Evolutionary conservation across 2,888 invertebrate species (phyloP).

Genomic region (Gryllus longicercus): DNA sequence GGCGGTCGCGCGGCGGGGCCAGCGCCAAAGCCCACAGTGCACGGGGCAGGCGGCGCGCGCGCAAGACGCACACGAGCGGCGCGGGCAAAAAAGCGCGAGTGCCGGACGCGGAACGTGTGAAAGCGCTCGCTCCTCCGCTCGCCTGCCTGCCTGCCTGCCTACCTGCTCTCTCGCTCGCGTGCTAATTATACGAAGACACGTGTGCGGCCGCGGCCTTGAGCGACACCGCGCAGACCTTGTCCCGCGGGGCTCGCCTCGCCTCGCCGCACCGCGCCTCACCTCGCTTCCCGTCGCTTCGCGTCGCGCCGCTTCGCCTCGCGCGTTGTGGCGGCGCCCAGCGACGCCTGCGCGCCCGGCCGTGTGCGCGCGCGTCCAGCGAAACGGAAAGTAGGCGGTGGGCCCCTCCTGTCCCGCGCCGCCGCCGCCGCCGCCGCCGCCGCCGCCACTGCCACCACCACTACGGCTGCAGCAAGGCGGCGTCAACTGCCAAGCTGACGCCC

Average conservation of each 20-base stretch:
- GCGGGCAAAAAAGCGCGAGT: conserved; percentile 8
- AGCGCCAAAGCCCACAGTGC: background rate
- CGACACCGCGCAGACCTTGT: background rate
- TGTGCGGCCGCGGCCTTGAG: conserved; percentile 1
- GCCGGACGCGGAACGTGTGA: background rate
- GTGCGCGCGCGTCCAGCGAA: background rate
- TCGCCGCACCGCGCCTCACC: too few relatives aligned
- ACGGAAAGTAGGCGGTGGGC: background rate
- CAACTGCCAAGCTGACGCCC: background rate
- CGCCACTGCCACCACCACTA: background rate
- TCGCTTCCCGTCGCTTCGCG: too few relatives aligned
- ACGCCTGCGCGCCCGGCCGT: background rate
- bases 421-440: background rate
- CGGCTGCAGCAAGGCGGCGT: background rate
- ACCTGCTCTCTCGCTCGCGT: background rate
- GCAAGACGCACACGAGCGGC: background rate
- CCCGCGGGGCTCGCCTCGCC: background rate
- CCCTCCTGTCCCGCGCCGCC: background rate
- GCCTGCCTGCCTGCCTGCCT: too few relatives aligned
- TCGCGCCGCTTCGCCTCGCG: background rate
- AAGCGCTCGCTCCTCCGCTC: background rate
- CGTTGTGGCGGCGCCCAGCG: background rate
- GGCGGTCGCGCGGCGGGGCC: background rate
- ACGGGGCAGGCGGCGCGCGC: background rate
- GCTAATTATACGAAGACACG: background rate